A percentile compares a stretch with the other conserved stretches of the same genome.
Evolutionary conservation across 1,140 invertebrate genomes (phyloP).

Genomic region (Neotoxoptera formosana): DNA sequence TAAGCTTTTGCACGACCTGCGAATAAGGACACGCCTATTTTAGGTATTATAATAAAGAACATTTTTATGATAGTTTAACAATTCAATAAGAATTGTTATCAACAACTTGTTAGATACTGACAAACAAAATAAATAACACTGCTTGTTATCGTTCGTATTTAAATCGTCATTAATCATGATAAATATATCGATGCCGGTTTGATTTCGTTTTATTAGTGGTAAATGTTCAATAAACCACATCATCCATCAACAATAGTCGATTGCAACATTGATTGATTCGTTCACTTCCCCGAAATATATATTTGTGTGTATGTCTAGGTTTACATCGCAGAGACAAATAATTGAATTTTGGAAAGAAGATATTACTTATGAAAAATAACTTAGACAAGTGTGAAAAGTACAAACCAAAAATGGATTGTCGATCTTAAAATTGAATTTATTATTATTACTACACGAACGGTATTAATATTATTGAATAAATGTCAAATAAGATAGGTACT

Average conservation of each 20-base stretch:
- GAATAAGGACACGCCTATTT: no score
- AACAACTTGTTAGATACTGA: not conserved
- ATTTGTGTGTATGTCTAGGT: not conserved
- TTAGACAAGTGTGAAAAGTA: not conserved
- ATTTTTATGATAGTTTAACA: no score
- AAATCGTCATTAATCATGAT: not conserved
- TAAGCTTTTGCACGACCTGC: no score
- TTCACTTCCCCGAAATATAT: not conserved
- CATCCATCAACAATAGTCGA: not conserved
- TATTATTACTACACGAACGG: not conserved
- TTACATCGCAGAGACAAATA: not conserved
- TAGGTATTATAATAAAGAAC: no score
- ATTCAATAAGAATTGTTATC: not conserved
- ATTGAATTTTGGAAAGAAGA: no score
- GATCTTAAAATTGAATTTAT: not conserved
- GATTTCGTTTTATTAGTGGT: not conserved
- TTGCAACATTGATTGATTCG: not conserved
- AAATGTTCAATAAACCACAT: not conserved
- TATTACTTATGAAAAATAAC: not conserved
- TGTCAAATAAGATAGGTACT: no score
- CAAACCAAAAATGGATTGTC: not conserved
- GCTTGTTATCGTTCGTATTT: not conserved
- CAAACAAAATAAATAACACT: not conserved
- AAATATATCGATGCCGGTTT: not conserved
- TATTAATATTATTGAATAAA: no score